phyloP scores from a whole-genome alignment of 2,113 vertebrate species.

The Rousettus leschenaultii region DNA sequence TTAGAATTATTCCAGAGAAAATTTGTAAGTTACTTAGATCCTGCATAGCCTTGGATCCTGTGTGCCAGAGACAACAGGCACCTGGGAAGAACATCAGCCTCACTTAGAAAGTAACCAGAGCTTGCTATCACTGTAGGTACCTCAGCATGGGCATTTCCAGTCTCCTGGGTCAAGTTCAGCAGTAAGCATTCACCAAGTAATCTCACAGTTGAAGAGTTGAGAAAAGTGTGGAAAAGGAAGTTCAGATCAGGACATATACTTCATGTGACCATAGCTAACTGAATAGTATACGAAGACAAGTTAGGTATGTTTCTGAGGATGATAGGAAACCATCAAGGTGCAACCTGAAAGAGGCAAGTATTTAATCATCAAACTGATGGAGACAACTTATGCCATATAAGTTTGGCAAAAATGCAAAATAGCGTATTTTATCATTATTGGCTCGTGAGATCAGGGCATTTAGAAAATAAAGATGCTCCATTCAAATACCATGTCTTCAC shows the following conservation, averaged over 20 bases:
- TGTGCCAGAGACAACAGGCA: neutral
- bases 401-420: neutral
- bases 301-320: neutral
- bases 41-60: neutral
- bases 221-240: neutral
- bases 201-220: neutral
- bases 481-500: neutral
- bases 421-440: neutral
- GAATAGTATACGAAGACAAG: too few relatives aligned
- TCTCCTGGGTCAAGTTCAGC: neutral
- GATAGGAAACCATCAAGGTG: neutral
- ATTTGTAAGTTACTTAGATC: neutral
- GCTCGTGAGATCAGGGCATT: neutral
- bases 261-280: fast-evolving
- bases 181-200: neutral
- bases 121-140: too few relatives aligned
- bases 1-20: neutral
- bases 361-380: neutral
- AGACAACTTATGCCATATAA: too few relatives aligned
- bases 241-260: neutral
- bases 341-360: neutral
- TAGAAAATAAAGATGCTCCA: neutral
- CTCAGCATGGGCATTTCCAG: neutral
- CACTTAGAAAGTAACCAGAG: neutral
- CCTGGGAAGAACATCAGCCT: neutral